These are phyloP conservation scores for Megaceryle alcyon DNA, from an alignment of 2,797 vertebrate species.

Conservation along the genomic window DNA sequence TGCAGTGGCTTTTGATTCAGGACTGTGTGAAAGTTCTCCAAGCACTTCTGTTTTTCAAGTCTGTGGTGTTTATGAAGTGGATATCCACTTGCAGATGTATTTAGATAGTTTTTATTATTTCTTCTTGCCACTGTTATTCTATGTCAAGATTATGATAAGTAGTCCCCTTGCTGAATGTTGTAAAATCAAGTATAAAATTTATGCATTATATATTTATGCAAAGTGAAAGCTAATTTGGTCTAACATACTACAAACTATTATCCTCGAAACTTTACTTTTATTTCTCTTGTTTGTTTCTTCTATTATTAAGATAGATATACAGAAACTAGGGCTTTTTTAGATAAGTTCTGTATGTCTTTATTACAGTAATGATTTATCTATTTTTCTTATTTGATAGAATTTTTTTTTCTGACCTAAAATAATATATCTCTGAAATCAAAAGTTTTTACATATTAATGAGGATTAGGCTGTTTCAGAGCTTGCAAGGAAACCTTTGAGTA, in stretches of 20 bases:
- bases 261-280: background rate
- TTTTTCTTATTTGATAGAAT: background rate
- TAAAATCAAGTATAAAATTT: slow-evolving; percentile 32
- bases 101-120: background rate
- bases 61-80: background rate
- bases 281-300: background rate
- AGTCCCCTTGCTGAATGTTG: background rate
- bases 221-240: slow-evolving; percentile 25
- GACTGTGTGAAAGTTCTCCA: background rate
- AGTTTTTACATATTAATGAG: slow-evolving; percentile 30
- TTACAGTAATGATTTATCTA: background rate
- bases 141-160: background rate
- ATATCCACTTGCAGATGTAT: background rate
- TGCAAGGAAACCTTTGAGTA: slow-evolving; percentile 4
- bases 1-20: background rate
- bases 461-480: background rate
- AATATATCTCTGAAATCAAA: background rate
- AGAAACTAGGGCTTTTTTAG: background rate
- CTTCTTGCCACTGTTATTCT: background rate
- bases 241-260: background rate
- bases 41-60: background rate
- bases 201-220: background rate
- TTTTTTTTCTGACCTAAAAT: background rate
- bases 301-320: background rate
- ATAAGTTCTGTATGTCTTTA: background rate